Percentiles rank a stretch among this genome's conserved stretches.
Evolutionary conservation across 92 coral and sea anemone genomes (phyloP).

Genomic region (Palythoa grandiflora): DNA sequence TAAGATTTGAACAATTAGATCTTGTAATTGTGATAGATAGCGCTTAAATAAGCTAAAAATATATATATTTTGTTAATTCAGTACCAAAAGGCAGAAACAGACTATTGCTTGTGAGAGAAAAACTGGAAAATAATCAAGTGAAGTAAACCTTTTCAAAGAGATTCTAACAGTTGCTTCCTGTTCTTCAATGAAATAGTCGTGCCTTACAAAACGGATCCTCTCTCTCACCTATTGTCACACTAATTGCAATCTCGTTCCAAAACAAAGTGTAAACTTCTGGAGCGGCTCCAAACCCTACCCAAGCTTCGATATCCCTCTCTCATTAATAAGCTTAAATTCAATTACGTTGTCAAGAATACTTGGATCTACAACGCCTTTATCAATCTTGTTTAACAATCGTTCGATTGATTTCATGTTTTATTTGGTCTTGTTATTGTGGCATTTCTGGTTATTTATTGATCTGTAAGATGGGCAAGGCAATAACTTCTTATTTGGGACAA

Average conservation of each 20-base stretch:
- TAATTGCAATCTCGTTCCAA: not conserved
- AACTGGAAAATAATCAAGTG: constrained; percentile 47
- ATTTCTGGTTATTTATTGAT: not conserved
- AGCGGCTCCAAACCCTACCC: not conserved
- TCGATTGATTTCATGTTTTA: not conserved
- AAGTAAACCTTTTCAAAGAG: constrained; percentile 46
- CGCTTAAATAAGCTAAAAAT: constrained; percentile 35
- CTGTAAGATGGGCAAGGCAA: not conserved
- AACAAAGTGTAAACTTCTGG: not conserved
- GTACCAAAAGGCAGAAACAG: constrained; percentile 53
- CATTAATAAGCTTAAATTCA: not conserved
- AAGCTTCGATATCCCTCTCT: not conserved
- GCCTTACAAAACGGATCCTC: constrained; percentile 49
- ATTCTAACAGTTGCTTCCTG: constrained; percentile 48
- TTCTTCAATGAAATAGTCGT: constrained; percentile 48
- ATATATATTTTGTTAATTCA: constrained; percentile 22
- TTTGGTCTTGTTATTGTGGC: not conserved
- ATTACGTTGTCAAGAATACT: not conserved
- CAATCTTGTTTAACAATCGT: not conserved
- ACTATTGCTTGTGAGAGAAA: constrained; percentile 56
- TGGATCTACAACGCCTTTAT: not conserved
- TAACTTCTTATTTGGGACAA: not conserved
- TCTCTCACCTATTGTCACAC: constrained; percentile 66
- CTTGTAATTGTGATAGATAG: constrained; percentile 52
- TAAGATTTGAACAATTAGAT: constrained; percentile 11